These are phyloP conservation scores for Polyploca ridens DNA, from an alignment of 2,888 invertebrate species.

Conservation along the genomic window DNA sequence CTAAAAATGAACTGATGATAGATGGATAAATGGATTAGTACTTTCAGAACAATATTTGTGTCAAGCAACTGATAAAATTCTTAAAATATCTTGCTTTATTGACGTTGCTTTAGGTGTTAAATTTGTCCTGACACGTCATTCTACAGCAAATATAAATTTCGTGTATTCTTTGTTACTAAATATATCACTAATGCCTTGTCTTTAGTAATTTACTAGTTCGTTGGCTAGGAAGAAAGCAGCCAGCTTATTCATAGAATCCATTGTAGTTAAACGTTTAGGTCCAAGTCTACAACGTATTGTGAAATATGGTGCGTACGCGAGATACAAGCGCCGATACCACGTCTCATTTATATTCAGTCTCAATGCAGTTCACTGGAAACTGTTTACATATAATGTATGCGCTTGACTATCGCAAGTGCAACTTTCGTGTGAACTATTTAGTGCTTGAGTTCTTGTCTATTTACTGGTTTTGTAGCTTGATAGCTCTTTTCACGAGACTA, in stretches of 20 bases:
- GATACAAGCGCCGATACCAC: constrained; percentile 20
- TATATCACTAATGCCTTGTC: too few species aligned
- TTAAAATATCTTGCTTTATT: too few species aligned
- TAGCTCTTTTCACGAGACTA: not conserved
- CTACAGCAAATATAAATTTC: too few species aligned
- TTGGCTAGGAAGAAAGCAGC: not conserved
- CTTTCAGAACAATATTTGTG: not conserved
- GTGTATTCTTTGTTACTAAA: too few species aligned
- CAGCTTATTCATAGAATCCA: not conserved
- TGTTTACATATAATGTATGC: constrained; percentile 25
- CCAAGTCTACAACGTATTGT: constrained; percentile 5
- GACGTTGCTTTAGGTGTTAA: too few species aligned
- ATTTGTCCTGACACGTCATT: too few species aligned
- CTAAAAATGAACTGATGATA: not conserved
- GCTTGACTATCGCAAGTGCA: constrained; percentile 16
- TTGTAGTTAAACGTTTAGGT: not conserved
- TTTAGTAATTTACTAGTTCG: not conserved
- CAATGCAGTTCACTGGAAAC: constrained; percentile 28
- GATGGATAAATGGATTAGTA: not conserved
- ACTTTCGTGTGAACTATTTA: not conserved
- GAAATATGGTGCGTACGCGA: constrained; percentile 21
- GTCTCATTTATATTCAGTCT: constrained; percentile 40
- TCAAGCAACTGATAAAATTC: not conserved
- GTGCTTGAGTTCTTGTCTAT: not conserved
- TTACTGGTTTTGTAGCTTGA: not conserved